Evolutionary conservation across 2,888 invertebrate genomes (phyloP).

Genomic region (Eilema caniola): DNA sequence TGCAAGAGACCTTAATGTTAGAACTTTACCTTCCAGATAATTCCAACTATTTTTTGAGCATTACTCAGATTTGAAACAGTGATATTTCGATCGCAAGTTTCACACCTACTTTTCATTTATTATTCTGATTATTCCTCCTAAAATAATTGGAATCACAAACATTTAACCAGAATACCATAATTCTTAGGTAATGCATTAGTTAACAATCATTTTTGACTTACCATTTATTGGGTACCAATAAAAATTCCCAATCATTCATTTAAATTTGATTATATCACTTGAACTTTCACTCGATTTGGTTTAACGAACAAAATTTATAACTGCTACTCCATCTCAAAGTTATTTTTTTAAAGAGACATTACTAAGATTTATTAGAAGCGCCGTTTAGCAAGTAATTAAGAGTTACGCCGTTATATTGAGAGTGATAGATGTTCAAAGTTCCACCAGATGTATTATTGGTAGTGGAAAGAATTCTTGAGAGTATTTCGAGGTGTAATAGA

Average conservation of each 20-base stretch:
- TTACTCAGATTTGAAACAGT: no score
- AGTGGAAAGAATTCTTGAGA: slow-evolving; percentile 6
- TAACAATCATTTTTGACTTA: neutral
- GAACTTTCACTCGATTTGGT: slow-evolving; percentile 36
- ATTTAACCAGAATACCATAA: no score
- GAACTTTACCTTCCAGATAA: no score
- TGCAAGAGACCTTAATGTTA: no score
- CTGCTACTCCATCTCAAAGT: slow-evolving; percentile 34
- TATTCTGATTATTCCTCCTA: no score
- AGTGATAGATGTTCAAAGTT: slow-evolving; percentile 24
- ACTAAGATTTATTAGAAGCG: slow-evolving; percentile 48
- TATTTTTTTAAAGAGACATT: slow-evolving; percentile 47
- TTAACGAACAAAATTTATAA: slow-evolving; percentile 40
- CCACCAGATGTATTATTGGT: slow-evolving; percentile 8
- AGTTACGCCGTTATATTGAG: slow-evolving; percentile 52
- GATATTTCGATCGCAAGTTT: no score
- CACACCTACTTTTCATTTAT: no score
- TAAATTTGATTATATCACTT: slow-evolving; percentile 27
- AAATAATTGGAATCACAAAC: no score
- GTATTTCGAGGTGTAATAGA: slow-evolving; percentile 23
- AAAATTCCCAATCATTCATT: slow-evolving; percentile 7
- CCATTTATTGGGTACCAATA: neutral
- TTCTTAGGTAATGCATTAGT: neutral
- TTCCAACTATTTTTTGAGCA: no score
- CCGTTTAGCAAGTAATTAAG: slow-evolving; percentile 58